Evolutionary conservation across 1,140 invertebrate species (phyloP).

Genomic region (Plectrocnemia conspersa): DNA sequence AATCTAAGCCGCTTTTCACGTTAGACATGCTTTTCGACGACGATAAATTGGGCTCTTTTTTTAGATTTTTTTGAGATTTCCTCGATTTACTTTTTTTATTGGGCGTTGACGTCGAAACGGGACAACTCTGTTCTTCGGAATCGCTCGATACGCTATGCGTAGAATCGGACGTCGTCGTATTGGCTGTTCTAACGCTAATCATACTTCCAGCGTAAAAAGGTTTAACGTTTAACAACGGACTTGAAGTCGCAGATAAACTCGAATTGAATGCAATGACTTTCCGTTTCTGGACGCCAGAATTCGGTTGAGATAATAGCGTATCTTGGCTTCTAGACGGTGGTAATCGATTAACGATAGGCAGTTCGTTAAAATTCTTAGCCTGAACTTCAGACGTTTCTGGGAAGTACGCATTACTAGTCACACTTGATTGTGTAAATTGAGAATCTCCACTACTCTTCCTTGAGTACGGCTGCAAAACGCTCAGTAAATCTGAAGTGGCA

Average conservation of each 20-base stretch:
- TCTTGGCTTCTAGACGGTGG: conserved; percentile 75
- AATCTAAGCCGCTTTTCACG: conserved; percentile 47
- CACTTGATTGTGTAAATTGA: conserved; percentile 48
- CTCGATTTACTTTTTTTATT: conserved; percentile 52
- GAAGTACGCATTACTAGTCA: conserved; percentile 49
- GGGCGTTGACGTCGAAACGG: conserved; percentile 44
- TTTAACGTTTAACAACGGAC: conserved; percentile 59
- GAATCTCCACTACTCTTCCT: conserved; percentile 62
- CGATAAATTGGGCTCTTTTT: conserved; percentile 42
- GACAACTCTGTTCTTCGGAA: conserved; percentile 54
- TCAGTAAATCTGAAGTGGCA: conserved; percentile 40
- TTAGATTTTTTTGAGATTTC: conserved; percentile 38
- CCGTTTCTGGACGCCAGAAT: conserved; percentile 50
- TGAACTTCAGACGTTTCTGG: conserved; percentile 44
- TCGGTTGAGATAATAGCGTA: conserved; percentile 58
- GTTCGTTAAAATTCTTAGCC: conserved; percentile 35
- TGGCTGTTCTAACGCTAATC: conserved; percentile 55
- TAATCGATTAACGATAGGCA: conserved; percentile 42
- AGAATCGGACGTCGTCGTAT: conserved; percentile 51
- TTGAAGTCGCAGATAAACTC: conserved; percentile 61
- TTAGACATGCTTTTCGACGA: conserved; percentile 56
- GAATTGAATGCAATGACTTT: conserved; percentile 49
- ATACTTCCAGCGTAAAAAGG: conserved; percentile 56
- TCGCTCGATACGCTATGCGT: conserved; percentile 60
- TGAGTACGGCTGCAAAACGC: conserved; percentile 48